Conservation (phyloP, 2,113 vertebrate genomes). For the Chauna torquata region DNA sequence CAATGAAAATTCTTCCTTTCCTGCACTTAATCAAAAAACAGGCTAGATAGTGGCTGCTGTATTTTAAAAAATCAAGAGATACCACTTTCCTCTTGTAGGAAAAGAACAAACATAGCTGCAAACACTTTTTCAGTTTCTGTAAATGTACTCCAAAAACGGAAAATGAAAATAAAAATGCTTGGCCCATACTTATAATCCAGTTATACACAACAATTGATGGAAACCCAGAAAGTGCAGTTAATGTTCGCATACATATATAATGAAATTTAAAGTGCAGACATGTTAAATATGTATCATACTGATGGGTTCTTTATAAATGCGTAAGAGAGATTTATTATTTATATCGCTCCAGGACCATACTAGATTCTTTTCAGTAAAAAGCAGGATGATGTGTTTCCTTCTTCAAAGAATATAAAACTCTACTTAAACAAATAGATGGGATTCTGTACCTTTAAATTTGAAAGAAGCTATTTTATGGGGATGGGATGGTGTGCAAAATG, state of each 20-base stretch:
- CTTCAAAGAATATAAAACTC: neutral
- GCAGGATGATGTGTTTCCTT: neutral
- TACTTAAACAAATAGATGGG: neutral
- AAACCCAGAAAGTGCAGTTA: neutral
- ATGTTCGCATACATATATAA: constrained; percentile 47
- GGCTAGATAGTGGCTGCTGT: neutral
- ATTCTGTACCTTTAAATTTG: constrained; percentile 18
- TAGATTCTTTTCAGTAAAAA: neutral
- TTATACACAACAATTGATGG: neutral
- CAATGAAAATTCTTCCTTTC: neutral
- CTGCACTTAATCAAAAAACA: neutral
- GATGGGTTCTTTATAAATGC: constrained; percentile 17
- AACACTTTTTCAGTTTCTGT: neutral
- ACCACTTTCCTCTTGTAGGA: neutral
- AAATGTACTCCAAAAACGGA: neutral
- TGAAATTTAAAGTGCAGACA: constrained; percentile 30
- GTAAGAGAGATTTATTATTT: constrained; percentile 55
- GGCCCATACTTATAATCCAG: neutral
- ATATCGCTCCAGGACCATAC: neutral
- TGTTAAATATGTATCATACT: constrained; percentile 59
- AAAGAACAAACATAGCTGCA: neutral
- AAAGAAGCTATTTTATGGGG: neutral
- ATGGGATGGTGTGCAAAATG: neutral
- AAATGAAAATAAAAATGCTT: neutral
- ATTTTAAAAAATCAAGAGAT: neutral